Conservation (phyloP, 2,113 vertebrate species). For the Echinops telfairi region DNA sequence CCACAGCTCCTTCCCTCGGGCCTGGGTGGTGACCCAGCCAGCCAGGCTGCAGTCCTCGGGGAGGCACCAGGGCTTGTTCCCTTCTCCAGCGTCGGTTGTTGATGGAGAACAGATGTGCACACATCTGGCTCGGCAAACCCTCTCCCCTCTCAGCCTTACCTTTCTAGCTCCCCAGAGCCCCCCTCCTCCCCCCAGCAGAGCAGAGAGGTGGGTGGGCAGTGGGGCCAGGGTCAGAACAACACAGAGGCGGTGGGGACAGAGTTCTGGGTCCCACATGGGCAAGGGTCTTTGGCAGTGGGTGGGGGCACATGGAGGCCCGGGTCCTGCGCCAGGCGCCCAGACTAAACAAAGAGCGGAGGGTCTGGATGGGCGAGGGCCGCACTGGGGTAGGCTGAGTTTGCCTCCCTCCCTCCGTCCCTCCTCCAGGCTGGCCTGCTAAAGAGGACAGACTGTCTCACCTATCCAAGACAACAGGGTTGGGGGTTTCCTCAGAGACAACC, state of each 20-base stretch:
- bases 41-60: not conserved
- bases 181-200: too few relatives aligned
- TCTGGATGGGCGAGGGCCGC: not conserved
- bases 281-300: not conserved
- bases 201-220: not conserved
- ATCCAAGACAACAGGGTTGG: not conserved
- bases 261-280: slow-evolving; percentile 3
- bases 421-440: not conserved
- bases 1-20: not conserved
- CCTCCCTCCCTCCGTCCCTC: not conserved
- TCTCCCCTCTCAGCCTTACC: slow-evolving; percentile 59
- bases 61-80: slow-evolving; percentile 23
- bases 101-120: slow-evolving; percentile 81
- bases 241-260: not conserved
- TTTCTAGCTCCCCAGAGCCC: slow-evolving; percentile 53
- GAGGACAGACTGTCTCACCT: not conserved
- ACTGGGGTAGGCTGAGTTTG: not conserved
- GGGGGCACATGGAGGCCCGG: not conserved
- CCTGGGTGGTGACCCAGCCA: slow-evolving; percentile 49
- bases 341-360: slow-evolving; percentile 35
- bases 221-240: not conserved
- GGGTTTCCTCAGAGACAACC: not conserved
- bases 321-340: slow-evolving; percentile 12
- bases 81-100: slow-evolving; percentile 66
- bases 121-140: slow-evolving; percentile 44